These are phyloP conservation scores for Linurgus olivaceus DNA, from an alignment of 2,797 vertebrate species.

Conservation along the genomic window DNA sequence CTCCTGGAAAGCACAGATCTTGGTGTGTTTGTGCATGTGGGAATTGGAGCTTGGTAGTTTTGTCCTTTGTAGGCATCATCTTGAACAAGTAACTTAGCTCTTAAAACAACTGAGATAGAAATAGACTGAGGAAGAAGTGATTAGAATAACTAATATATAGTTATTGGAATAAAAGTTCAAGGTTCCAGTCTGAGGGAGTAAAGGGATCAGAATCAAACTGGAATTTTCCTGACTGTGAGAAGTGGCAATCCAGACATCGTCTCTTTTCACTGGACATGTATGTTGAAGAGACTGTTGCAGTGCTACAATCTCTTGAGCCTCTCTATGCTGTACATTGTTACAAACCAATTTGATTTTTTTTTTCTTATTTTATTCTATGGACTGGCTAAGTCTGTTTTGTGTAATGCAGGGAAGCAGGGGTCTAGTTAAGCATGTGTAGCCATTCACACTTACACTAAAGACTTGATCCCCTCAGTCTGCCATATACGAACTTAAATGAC, in stretches of 20 bases:
- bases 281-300: background rate
- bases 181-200: background rate
- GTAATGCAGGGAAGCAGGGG: background rate
- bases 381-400: background rate
- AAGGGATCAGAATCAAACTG: background rate
- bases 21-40: background rate
- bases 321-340: background rate
- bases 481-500: background rate
- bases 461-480: background rate
- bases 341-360: background rate
- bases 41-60: background rate
- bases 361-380: background rate
- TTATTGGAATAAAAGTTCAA: background rate
- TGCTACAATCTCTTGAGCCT: background rate
- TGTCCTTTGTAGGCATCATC: background rate
- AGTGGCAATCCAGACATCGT: rapidly evolving
- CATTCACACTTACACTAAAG: background rate
- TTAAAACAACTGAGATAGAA: background rate
- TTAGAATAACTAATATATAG: background rate
- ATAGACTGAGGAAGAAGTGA: background rate
- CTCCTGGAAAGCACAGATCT: background rate
- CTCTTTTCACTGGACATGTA: rapidly evolving
- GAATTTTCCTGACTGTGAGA: background rate
- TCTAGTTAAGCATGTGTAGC: background rate
- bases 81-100: background rate